Percentiles rank a stretch among this genome's conserved stretches.
phyloP scores from a whole-genome alignment of 2,888 invertebrate species.

The Caenorhabditis imperialis region DNA sequence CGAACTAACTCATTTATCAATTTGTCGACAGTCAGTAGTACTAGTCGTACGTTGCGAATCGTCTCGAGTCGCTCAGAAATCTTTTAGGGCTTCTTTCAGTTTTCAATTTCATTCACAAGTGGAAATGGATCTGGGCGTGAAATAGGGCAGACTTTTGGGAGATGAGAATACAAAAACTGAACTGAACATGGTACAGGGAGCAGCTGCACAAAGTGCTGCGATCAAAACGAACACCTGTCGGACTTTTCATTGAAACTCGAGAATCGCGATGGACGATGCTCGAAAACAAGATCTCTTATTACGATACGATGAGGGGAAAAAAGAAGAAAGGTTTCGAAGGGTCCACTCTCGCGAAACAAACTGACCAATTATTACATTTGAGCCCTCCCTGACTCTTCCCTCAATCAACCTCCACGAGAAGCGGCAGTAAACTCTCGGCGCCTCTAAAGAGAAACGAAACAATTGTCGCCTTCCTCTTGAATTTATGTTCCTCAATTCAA shows the following conservation, averaged over 20 bases:
- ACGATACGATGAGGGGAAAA: slow-evolving; percentile 22
- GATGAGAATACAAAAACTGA: no score
- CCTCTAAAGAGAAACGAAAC: slow-evolving; percentile 8
- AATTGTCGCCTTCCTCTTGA: background rate
- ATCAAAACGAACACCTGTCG: slow-evolving; percentile 42
- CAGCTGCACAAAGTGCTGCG: slow-evolving; percentile 24
- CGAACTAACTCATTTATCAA: slow-evolving; percentile 48
- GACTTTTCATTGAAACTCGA: slow-evolving; percentile 17
- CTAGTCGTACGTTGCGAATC: slow-evolving; percentile 6
- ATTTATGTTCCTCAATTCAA: slow-evolving; percentile 34
- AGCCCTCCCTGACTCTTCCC: slow-evolving; percentile 30
- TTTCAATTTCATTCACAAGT: no score
- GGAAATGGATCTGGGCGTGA: no score
- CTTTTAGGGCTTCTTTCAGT: no score
- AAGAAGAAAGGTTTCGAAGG: slow-evolving; percentile 7
- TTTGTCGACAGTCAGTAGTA: slow-evolving; percentile 14
- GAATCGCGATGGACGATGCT: background rate
- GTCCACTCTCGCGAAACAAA: slow-evolving; percentile 14
- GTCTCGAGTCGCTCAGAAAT: no score
- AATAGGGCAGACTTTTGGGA: slow-evolving; percentile 1
- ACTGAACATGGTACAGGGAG: slow-evolving; percentile 12
- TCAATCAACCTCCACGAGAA: slow-evolving; percentile 32
- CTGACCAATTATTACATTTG: slow-evolving; percentile 55
- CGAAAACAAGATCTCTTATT: slow-evolving; percentile 28
- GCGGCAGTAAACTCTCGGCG: slow-evolving; percentile 43